Evolutionary conservation across 2,113 vertebrate species (phyloP).

Genomic region (Enhydra lutris): DNA sequence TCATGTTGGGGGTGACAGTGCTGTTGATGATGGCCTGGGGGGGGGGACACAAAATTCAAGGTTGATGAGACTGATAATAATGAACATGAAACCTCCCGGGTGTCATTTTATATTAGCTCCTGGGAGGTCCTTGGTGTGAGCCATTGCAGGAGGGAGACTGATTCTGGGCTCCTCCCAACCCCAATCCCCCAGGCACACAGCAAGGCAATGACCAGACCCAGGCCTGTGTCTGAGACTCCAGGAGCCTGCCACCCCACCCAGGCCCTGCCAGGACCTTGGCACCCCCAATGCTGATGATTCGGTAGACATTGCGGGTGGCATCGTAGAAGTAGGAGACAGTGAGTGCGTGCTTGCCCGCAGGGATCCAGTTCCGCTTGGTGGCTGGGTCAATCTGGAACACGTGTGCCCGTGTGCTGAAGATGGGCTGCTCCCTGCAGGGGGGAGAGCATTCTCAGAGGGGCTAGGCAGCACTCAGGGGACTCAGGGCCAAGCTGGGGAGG

Average conservation of each 20-base stretch:
- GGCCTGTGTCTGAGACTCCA: neutral
- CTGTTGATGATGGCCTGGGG: constrained; percentile 97
- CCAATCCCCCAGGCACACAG: neutral
- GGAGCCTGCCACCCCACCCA: neutral
- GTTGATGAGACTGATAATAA: neutral
- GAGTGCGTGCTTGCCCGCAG: constrained; percentile 95
- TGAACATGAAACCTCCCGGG: neutral
- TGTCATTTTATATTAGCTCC: neutral
- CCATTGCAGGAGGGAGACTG: neutral
- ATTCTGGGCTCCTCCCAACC: neutral
- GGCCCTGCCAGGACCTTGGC: constrained; percentile 87
- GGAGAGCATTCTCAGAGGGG: rapidly evolving
- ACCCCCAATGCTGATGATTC: constrained; percentile 98
- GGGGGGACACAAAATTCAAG: neutral
- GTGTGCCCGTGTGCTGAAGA: constrained; percentile 96
- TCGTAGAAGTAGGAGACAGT: constrained; percentile 98
- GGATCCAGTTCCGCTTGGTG: constrained; percentile 98
- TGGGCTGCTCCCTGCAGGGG: constrained; percentile 93
- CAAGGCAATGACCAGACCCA: neutral
- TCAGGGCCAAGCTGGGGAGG: too few species aligned
- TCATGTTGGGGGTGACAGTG: constrained; percentile 97
- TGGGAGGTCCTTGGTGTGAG: neutral
- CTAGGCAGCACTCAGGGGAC: rapidly evolving
- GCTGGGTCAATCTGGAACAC: constrained; percentile 97
- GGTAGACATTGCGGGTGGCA: constrained; percentile 91